Evolutionary conservation across 2,797 vertebrate genomes (phyloP), one percentile per base, ranked within the genome.

Genomic region (Artibeus jamaicensis): DNA sequence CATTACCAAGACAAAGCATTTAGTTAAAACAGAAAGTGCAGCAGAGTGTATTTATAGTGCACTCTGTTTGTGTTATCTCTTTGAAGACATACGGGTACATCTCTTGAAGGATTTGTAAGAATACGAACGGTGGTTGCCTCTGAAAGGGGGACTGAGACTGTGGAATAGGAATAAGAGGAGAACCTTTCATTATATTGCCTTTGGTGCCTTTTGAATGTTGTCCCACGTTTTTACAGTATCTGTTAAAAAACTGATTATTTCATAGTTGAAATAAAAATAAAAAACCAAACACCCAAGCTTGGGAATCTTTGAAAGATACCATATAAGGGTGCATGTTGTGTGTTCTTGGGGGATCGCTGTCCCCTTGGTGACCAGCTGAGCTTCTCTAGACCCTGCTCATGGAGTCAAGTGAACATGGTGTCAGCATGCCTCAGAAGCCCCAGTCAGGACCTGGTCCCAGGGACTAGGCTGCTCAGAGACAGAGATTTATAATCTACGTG

Each of bases 181-280:
- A 3, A 19, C 0, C 11, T 81, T 82, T 89, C 50, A 74, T 11
- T 26, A 1, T n/a, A 39, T 82, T 95, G n/a, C 14, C 21, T 82
- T 53, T 76, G 62, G 37, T 50, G 24, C 9, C 44, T 84, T 90
- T 70, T 39, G 18, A 84, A 89, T 88, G 48, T 48, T 34, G 19
- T 74, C 9, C 42, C 46, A 12, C 88, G 46, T 59, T 86, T 92
- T 85, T 67, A 2, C 29, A 68, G n/a, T 37, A 42, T 48, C n/a
- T 84, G 9, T 46, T 93, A 6, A 68, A 82, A 93, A 67, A 34
- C 21, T n/a, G 19, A 87, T 55, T 82, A 39, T 95, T 96, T 82
- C 71, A 39, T 48, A 79, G 32, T 42, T 81, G n/a, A 86, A 83
- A 84, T 94, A 12, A 39, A 73, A 42, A 89, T n/a, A 65, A 65